Conservation (phyloP, 2,113 vertebrate genomes). For the Hyperoodon ampullatus region DNA sequence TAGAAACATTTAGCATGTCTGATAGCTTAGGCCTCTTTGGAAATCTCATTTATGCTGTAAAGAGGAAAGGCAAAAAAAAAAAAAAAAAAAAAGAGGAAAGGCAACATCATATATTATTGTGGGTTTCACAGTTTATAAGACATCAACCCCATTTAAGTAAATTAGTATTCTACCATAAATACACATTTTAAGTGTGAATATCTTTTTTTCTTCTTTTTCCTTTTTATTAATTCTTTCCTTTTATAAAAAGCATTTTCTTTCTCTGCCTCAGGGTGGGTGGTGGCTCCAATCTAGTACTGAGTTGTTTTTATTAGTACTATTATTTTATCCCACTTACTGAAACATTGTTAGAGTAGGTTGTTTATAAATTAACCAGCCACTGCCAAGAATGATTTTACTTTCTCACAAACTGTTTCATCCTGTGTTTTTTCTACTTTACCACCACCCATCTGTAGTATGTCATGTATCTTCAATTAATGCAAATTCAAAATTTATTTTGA, state of each 20-base stretch:
- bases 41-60: conserved; percentile 26
- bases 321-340: neutral
- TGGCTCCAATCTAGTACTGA: neutral
- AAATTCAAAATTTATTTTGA: conserved; percentile 52
- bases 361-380: neutral
- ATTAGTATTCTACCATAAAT: neutral
- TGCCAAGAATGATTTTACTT: conserved; percentile 36
- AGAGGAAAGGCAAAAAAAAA: conserved; percentile 28
- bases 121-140: neutral
- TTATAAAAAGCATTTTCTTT: conserved; percentile 30
- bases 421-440: neutral
- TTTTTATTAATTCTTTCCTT: neutral
- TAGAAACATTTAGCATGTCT: neutral
- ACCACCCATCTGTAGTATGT: neutral
- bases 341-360: neutral
- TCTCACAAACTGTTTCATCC: conserved; percentile 9
- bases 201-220: neutral
- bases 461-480: conserved; percentile 9
- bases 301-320: neutral
- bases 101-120: neutral
- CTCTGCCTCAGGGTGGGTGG: neutral
- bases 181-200: neutral
- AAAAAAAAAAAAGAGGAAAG: conserved; percentile 46
- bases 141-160: neutral
- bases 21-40: conserved; percentile 26